These are phyloP conservation scores for Nylanderia fulva DNA, from an alignment of 1,140 invertebrate species.

Conservation along the genomic window DNA sequence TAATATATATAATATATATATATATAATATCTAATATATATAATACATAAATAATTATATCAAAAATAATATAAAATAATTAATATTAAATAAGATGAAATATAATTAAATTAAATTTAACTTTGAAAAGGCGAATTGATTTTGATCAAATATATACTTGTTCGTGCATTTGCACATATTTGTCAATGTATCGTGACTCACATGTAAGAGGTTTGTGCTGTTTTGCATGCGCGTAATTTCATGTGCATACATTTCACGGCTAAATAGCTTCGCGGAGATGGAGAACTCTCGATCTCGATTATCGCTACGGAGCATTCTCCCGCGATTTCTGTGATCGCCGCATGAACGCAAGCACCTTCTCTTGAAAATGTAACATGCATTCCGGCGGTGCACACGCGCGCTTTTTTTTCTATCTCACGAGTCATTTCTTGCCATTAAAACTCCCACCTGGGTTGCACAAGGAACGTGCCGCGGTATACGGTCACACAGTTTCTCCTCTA, in stretches of 20 bases:
- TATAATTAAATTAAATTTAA: background rate
- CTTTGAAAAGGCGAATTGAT: background rate
- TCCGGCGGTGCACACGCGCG: background rate
- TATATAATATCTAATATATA: no score
- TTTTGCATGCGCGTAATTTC: background rate
- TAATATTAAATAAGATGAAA: no score
- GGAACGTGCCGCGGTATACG: slow-evolving; percentile 46
- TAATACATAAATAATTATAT: no score
- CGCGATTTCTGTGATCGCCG: background rate
- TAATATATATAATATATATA: no score
- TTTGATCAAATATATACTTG: background rate
- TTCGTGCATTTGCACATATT: background rate
- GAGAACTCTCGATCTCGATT: slow-evolving; percentile 28
- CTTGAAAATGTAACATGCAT: slow-evolving; percentile 32
- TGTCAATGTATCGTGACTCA: background rate
- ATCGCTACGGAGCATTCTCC: background rate
- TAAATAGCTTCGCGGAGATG: background rate
- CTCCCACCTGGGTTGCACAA: slow-evolving; percentile 70
- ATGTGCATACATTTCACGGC: slow-evolving; percentile 8
- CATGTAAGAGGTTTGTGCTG: background rate
- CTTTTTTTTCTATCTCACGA: slow-evolving; percentile 32
- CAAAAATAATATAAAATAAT: no score
- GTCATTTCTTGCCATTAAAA: slow-evolving; percentile 65
- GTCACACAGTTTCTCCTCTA: slow-evolving; percentile 57
- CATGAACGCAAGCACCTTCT: background rate